phyloP scores from a whole-genome alignment of 2,888 invertebrate genomes.

The Plagodis dolabraria region DNA sequence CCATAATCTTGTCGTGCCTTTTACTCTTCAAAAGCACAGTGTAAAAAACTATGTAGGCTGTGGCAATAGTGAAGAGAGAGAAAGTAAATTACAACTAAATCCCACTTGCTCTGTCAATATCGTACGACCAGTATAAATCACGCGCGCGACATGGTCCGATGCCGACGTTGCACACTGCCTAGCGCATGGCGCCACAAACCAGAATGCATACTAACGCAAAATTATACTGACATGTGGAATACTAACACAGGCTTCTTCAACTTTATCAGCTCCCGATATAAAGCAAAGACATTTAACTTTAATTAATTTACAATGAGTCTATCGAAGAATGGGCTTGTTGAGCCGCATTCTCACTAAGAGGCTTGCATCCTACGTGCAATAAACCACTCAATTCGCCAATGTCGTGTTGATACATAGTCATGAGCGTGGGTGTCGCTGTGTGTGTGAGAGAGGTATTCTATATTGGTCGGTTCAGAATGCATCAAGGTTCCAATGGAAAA shows the following conservation, averaged over 20 bases:
- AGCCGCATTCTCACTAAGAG: conserved; percentile 26
- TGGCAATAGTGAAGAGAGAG: conserved; percentile 8
- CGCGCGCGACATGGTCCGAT: conserved; percentile 44
- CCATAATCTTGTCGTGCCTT: too few relatives aligned
- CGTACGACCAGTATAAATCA: conserved; percentile 39
- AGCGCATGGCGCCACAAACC: conserved; percentile 51
- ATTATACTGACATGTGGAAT: conserved; percentile 29
- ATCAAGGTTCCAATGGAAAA: conserved; percentile 67
- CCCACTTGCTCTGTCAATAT: conserved; percentile 12
- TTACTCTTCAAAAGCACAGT: too few relatives aligned
- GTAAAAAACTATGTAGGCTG: too few relatives aligned
- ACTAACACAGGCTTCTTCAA: conserved; percentile 15
- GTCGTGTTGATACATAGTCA: conserved; percentile 32
- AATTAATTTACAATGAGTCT: conserved; percentile 9
- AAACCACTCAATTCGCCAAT: conserved; percentile 30
- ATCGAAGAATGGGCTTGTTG: conserved; percentile 21
- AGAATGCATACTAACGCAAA: conserved; percentile 43
- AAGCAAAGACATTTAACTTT: conserved; percentile 6
- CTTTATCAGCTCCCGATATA: neutral
- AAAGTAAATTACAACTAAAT: conserved; percentile 26
- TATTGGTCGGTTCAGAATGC: conserved; percentile 47
- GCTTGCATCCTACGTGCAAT: conserved; percentile 32
- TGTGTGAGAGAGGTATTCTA: conserved; percentile 47
- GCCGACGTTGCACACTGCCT: conserved; percentile 20
- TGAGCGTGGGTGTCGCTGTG: conserved; percentile 29